A percentile compares a stretch with the other conserved stretches of the same genome.
These are phyloP conservation scores for Proales similis DNA, from an alignment of 1,140 invertebrate species.

Conservation along the genomic window DNA sequence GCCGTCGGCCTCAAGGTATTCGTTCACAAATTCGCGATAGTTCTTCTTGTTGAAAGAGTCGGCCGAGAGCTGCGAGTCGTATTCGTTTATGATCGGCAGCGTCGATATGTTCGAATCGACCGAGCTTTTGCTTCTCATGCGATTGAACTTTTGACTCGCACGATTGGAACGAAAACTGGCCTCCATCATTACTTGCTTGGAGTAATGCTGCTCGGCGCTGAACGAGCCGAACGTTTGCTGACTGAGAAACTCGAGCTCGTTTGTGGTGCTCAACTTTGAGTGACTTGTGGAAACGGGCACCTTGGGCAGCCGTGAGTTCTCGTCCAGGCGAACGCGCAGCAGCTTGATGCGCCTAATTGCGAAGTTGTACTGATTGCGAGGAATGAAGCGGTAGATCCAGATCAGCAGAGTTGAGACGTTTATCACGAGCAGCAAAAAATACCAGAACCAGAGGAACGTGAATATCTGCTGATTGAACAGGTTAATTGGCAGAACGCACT, in stretches of 20 bases:
- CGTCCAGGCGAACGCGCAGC: conserved; percentile 1
- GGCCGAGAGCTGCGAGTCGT: conserved; percentile 1
- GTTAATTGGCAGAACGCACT: conserved; percentile 51
- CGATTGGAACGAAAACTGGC: too few relatives aligned
- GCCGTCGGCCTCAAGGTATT: conserved; percentile 33
- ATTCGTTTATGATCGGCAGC: conserved; percentile 8
- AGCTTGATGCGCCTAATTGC: conserved; percentile 26
- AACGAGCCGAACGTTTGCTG: too few relatives aligned
- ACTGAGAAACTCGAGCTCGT: too few relatives aligned
- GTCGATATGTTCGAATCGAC: conserved; percentile 4
- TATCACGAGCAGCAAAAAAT: conserved; percentile 46
- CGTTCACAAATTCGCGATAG: conserved; percentile 28
- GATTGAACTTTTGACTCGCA: too few relatives aligned
- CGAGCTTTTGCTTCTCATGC: too few relatives aligned
- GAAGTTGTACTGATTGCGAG: conserved; percentile 36
- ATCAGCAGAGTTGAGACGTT: conserved; percentile 35
- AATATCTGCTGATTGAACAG: conserved; percentile 53
- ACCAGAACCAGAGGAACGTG: conserved; percentile 52
- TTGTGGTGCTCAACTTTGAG: too few relatives aligned
- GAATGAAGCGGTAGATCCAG: conserved; percentile 36
- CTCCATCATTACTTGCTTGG: too few relatives aligned
- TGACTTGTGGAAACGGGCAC: too few relatives aligned
- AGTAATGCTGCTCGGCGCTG: too few relatives aligned
- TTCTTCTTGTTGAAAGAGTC: conserved; percentile 18
- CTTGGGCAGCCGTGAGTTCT: conserved; percentile 9